Conservation (phyloP, 2,797 vertebrate genomes). For the Thunnus albacares region DNA sequence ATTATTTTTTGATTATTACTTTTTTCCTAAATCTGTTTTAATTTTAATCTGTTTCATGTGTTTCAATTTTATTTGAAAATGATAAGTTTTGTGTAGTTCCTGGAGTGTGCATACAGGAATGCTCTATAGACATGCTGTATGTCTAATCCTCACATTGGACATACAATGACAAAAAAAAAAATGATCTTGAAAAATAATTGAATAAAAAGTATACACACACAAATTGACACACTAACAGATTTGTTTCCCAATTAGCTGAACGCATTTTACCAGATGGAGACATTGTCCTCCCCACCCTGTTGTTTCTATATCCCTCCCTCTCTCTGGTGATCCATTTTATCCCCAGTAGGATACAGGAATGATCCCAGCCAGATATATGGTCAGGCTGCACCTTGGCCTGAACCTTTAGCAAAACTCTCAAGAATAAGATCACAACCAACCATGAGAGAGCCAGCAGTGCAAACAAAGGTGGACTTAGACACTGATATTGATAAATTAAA, state of each 20-base stretch:
- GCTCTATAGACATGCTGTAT: no score
- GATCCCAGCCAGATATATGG: constrained; percentile 9
- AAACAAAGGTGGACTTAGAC: neutral
- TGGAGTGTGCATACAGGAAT: no score
- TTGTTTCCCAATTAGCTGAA: constrained; percentile 8
- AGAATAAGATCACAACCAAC: neutral
- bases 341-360: neutral
- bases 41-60: no score
- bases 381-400: neutral
- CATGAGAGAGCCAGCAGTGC: neutral
- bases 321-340: neutral
- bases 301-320: neutral
- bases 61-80: no score
- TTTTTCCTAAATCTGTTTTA: no score
- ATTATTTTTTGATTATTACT: no score
- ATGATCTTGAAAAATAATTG: no score
- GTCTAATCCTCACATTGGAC: no score
- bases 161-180: no score
- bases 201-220: no score
- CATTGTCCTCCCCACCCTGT: no score
- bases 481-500: neutral
- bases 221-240: neutral
- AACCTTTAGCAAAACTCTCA: neutral
- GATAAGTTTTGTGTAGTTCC: no score
- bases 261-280: neutral